Evolutionary conservation across 2,888 invertebrate species (phyloP), one percentile per base, ranked within the genome.

Genomic region (Zelleria hepariella): DNA sequence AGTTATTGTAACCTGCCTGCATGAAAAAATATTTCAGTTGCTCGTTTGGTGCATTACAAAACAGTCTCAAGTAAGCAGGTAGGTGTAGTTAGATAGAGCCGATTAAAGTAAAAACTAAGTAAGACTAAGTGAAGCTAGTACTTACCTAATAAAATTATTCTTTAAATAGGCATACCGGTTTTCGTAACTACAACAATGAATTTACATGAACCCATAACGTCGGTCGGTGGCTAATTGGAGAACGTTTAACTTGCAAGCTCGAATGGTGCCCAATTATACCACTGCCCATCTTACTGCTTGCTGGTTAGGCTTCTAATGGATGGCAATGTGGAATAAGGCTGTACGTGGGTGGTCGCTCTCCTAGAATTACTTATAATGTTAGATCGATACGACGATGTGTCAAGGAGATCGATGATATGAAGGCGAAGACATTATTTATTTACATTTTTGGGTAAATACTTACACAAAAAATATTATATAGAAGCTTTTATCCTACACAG

Each of bases 261-360:
- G 67, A 71, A 67, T 63, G 67, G 69, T 67, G 67, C 63, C 66
- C 74, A 75, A 74, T 74, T 74, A 78, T 76, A 67, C 70, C 65
- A 67, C 21, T 21, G 68, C 67, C 67, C 65, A 66, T 66, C 56
- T 69, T 65, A 62, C 63, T 64, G 61, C 61, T 60, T 15, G 10
- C 51, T 27, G 47, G 51, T 53, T 53, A 32, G 55, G 32, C 18
- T 4, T 20, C 27, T 55, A 55, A 55, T 55, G 20, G 51, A 51
- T 20, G 51, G 5, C 23, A 8, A 27, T 55, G 55, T 55, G 27
- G 26, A 27, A n/a, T 27, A 21, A 20, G 32, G 63, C 63, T 58
- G 64, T 77, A 69, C 73, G 77, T 78, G 80, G 80, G 80, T 55
- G 55, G 55, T n/a, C 54, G 10, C 21, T 42, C 6, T 27, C 20